phyloP scores from a whole-genome alignment of 1,140 invertebrate species.

The Eurosta solidaginis region DNA sequence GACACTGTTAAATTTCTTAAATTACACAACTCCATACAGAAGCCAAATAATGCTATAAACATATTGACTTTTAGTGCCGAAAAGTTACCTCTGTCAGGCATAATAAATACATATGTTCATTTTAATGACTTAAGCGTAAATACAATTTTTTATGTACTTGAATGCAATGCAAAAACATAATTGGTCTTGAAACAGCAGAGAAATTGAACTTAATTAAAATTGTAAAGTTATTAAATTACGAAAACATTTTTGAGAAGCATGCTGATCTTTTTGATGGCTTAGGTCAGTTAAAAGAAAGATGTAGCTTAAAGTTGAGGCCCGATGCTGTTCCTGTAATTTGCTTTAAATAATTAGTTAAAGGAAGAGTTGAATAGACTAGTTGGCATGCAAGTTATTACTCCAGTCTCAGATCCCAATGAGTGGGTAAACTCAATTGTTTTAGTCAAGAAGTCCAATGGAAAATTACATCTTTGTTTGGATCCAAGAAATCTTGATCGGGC shows the following conservation, averaged over 20 bases:
- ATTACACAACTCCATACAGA: too few species aligned
- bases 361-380: neutral
- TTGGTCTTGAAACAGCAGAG: too few species aligned
- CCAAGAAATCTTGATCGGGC: conserved; percentile 58
- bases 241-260: neutral
- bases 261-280: neutral
- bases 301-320: neutral
- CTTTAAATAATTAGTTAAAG: neutral
- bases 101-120: too few species aligned
- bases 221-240: neutral
- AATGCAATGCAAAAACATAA: too few species aligned
- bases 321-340: neutral
- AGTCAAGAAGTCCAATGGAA: conserved; percentile 47
- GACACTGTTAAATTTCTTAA: too few species aligned
- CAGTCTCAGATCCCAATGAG: too few species aligned
- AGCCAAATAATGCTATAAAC: too few species aligned
- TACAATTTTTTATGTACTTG: too few species aligned
- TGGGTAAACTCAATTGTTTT: too few species aligned
- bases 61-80: too few species aligned
- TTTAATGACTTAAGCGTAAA: too few species aligned
- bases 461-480: conserved; percentile 59
- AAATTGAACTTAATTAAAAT: neutral
- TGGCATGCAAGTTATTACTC: neutral
- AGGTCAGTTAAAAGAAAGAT: neutral
- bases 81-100: too few species aligned